These are phyloP conservation scores for Steinernema scapterisci DNA, from an alignment of 2,888 invertebrate genomes.

Conservation along the genomic window DNA sequence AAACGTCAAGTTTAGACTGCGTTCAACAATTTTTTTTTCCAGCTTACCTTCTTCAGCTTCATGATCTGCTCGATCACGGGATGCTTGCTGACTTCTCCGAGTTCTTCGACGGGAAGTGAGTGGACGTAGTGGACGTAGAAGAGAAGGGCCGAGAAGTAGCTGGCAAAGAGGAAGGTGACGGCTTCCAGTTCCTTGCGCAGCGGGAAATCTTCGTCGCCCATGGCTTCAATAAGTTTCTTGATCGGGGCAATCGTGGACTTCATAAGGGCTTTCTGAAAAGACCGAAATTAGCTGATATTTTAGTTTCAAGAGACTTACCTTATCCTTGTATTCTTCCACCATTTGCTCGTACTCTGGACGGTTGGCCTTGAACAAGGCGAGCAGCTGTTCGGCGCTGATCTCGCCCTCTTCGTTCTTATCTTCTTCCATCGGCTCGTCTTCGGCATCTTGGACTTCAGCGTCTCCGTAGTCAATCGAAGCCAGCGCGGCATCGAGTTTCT, in stretches of 20 bases:
- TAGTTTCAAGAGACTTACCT: conserved; percentile 13
- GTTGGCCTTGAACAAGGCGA: background rate
- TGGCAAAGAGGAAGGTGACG: background rate
- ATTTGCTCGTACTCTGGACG: conserved; percentile 31
- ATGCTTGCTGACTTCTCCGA: conserved; percentile 72
- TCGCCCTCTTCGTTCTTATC: conserved; percentile 28
- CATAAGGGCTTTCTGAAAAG: conserved; percentile 14
- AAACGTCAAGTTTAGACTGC: too few relatives aligned
- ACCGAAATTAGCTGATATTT: background rate
- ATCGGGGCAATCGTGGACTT: conserved; percentile 3
- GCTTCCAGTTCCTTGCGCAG: background rate
- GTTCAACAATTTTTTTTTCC: conserved; percentile 35
- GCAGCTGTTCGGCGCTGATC: conserved; percentile 26
- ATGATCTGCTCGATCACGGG: conserved; percentile 85
- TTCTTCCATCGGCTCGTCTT: background rate
- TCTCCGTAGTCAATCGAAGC: conserved; percentile 34
- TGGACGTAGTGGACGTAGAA: conserved; percentile 37
- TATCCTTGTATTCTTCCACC: conserved; percentile 36
- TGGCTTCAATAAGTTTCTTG: conserved; percentile 8
- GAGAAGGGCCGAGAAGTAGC: conserved; percentile 34
- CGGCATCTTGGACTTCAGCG: background rate
- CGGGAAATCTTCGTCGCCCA: conserved; percentile 17
- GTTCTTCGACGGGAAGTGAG: conserved; percentile 28
- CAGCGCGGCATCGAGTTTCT: conserved; percentile 54
- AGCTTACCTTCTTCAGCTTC: conserved; percentile 75